Evolutionary conservation across 2,113 vertebrate species (phyloP).

Genomic region (Hirundichthys speculiger): DNA sequence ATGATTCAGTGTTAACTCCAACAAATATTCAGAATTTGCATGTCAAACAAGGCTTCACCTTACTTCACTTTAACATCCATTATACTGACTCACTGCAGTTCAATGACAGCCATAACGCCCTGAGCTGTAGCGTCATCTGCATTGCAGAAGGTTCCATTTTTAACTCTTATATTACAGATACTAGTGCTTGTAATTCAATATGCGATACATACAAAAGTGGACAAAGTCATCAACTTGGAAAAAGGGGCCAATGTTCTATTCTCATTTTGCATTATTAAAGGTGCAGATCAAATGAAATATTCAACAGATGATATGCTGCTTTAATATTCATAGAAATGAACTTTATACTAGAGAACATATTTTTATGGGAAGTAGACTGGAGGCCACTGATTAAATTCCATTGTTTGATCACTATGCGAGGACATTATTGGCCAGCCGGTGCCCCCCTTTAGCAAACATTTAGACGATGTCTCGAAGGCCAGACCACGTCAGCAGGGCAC

Average conservation of each 20-base stretch:
- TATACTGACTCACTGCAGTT: slow-evolving; percentile 23
- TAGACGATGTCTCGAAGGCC: slow-evolving; percentile 45
- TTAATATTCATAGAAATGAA: slow-evolving; percentile 86
- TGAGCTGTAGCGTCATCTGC: slow-evolving; percentile 27
- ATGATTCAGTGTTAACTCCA: slow-evolving; percentile 20
- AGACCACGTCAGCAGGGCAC: slow-evolving; percentile 25
- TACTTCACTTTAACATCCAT: slow-evolving; percentile 14
- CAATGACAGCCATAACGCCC: slow-evolving; percentile 25
- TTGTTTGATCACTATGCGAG: slow-evolving; percentile 81
- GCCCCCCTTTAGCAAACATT: slow-evolving; percentile 69
- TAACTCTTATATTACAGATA: slow-evolving; percentile 33
- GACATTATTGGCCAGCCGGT: slow-evolving; percentile 64
- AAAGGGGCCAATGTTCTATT: slow-evolving; percentile 67
- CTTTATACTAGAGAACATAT: slow-evolving; percentile 83
- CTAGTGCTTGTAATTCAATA: slow-evolving; percentile 51
- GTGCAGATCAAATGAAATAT: slow-evolving; percentile 82
- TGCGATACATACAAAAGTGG: slow-evolving; percentile 59
- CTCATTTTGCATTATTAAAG: slow-evolving; percentile 83
- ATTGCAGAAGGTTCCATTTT: slow-evolving; percentile 28
- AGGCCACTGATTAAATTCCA: slow-evolving; percentile 81
- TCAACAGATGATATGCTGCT: slow-evolving; percentile 80
- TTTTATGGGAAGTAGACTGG: slow-evolving; percentile 78
- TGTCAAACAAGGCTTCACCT: slow-evolving; percentile 30
- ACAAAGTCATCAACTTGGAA: slow-evolving; percentile 64
- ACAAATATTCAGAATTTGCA: slow-evolving; percentile 31